These are phyloP conservation scores for Forbesichthys agassizii DNA, from an alignment of 2,113 vertebrate genomes.

Conservation along the genomic window DNA sequence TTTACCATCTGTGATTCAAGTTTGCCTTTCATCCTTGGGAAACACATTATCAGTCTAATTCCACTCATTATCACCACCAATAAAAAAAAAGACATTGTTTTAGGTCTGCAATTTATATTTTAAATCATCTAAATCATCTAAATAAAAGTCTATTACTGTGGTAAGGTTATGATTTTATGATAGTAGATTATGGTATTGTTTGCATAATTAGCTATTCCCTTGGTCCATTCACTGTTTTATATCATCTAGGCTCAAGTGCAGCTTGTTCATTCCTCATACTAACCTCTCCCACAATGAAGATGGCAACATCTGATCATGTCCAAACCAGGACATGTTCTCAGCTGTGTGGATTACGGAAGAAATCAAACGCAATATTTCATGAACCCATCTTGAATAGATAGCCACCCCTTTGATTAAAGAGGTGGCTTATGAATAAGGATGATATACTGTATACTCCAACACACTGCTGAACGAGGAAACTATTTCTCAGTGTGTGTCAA, in stretches of 20 bases:
- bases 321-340: constrained; percentile 16
- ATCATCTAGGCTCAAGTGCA: background rate
- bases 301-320: background rate
- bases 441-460: background rate
- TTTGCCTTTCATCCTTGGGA: too few species aligned
- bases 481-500: constrained; percentile 31
- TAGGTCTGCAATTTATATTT: background rate
- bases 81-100: too few species aligned
- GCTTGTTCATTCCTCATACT: background rate
- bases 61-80: too few species aligned
- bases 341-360: background rate
- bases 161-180: too few species aligned
- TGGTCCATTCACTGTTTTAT: background rate
- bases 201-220: background rate
- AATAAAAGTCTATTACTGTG: too few species aligned
- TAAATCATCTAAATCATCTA: background rate
- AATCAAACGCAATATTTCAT: constrained; percentile 3
- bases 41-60: too few species aligned
- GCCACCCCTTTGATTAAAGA: constrained; percentile 15
- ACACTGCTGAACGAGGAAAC: constrained; percentile 30
- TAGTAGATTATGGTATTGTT: background rate
- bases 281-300: background rate
- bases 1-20: background rate
- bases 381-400: constrained; percentile 2
- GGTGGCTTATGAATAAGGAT: constrained; percentile 1